Base-by-base conservation (phyloP, 2,888 invertebrate genomes). In the Macaria liturata region DNA sequence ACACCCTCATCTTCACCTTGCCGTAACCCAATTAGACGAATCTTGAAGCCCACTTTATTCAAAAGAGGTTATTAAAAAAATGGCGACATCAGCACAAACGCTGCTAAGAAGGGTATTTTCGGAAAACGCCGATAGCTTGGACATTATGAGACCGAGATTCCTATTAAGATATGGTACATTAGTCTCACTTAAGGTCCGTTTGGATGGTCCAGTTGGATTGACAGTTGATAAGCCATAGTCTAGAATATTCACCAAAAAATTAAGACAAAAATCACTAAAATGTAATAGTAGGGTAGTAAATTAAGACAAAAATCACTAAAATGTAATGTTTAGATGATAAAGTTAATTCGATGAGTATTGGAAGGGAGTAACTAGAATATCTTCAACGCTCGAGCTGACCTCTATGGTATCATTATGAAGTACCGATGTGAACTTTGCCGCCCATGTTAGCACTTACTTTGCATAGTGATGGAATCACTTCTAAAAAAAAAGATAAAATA, bases 111-210 rank as follows among this genome's bases (percentile, higher is more conserved):
- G 76, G 78, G 69, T 76, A 79, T 78, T 82, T 84, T 89, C 81
- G 84, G 80, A 84, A 87, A 88, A 83, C 80, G 88, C 88, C 90
- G 91, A 90, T 90, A 89, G 85, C 82, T 81, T 80, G 83, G 84
- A 85, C 86, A 84, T 88, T 88, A 89, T 83, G 84, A 86, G 78
- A 79, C 84, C 83, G 69, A 86, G 91, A 91, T 90, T 87, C 83
- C 89, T 88, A 90, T 91, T 90, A 88, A 87, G 91, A 91, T 91
- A 88, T 69, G 78, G 75, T 71, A 83, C 86, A 89, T 89, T 88
- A 88, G 88, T 85, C 84, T 82, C 79, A 75, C 77, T 84, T 78
- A 71, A 71, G 80, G 53, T 65, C 55, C 72, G 75, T 84, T 87
- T 70, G 57, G 56, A 60, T 62, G 66, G 9, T 45, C 59, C 32